phyloP scores from a whole-genome alignment of 2,113 vertebrate species.

The Leptocoma aspasia region DNA sequence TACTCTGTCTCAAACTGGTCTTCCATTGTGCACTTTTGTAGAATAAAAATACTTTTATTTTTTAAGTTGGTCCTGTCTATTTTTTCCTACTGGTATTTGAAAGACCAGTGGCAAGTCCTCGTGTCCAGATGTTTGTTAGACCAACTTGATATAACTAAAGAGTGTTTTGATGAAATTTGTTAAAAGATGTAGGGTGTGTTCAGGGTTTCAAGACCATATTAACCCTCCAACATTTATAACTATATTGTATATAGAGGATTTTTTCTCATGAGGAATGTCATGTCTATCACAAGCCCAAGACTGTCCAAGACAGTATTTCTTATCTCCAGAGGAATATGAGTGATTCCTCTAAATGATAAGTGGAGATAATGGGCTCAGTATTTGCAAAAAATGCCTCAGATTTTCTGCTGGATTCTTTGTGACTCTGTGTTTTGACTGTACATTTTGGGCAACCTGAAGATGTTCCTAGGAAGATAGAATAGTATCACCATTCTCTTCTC shows the following conservation, averaged over 20 bases:
- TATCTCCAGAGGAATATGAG: background rate
- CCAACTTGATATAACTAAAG: background rate
- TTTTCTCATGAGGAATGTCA: background rate
- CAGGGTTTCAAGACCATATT: background rate
- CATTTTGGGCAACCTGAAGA: background rate
- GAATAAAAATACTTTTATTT: background rate
- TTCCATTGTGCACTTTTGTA: background rate
- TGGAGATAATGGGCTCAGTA: background rate
- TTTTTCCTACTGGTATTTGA: background rate
- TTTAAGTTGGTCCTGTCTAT: background rate
- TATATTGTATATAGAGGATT: background rate
- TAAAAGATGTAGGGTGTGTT: fast-evolving
- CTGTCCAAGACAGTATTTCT: background rate
- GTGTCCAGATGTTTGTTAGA: background rate
- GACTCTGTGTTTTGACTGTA: background rate
- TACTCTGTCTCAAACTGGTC: background rate
- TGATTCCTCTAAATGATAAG: background rate
- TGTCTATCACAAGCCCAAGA: background rate
- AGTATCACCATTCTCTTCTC: background rate
- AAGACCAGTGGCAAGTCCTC: background rate
- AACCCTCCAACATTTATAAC: background rate
- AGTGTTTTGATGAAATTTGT: background rate
- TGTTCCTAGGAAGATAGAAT: background rate
- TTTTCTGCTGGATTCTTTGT: background rate
- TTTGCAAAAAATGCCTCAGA: background rate